These are phyloP conservation scores for Latrodectus geometricus DNA, from an alignment of 1,140 invertebrate species.

Conservation along the genomic window DNA sequence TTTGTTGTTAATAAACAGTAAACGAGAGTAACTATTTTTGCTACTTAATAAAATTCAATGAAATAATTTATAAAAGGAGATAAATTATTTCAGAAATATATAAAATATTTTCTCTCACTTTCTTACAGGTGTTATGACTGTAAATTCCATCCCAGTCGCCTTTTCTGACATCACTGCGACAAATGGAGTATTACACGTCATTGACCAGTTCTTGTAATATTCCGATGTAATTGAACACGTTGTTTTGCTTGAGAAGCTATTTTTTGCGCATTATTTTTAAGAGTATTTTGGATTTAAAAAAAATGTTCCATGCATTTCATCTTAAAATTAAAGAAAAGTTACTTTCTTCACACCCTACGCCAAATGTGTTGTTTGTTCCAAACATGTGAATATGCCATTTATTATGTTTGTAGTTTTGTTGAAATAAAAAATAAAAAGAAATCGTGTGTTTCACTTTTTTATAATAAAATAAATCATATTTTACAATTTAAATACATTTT, in stretches of 20 bases:
- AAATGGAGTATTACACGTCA: constrained; percentile 69
- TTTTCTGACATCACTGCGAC: constrained; percentile 67
- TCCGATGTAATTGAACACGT: not conserved
- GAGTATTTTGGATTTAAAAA: no score
- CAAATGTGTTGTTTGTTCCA: constrained; percentile 19
- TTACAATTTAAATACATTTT: not conserved
- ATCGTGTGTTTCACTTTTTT: not conserved
- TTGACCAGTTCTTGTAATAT: constrained; percentile 65
- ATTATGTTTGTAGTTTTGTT: constrained; percentile 9
- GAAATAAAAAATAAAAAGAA: constrained; percentile 1
- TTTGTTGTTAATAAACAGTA: no score
- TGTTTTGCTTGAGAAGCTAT: not conserved
- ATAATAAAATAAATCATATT: not conserved
- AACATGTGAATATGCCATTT: constrained; percentile 21
- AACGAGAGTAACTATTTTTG: no score
- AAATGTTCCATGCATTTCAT: not conserved
- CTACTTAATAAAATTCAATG: no score
- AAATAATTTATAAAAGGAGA: no score
- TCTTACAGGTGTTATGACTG: constrained; percentile 62
- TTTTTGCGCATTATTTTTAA: no score
- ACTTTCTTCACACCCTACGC: constrained; percentile 15
- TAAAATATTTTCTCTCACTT: not conserved
- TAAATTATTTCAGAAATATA: no score
- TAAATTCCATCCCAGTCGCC: constrained; percentile 63
- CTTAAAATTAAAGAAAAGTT: not conserved